Evolutionary conservation across 2,113 vertebrate species (phyloP), one percentile per base, ranked within the genome.

Genomic region (Girardinichthys multiradiatus): DNA sequence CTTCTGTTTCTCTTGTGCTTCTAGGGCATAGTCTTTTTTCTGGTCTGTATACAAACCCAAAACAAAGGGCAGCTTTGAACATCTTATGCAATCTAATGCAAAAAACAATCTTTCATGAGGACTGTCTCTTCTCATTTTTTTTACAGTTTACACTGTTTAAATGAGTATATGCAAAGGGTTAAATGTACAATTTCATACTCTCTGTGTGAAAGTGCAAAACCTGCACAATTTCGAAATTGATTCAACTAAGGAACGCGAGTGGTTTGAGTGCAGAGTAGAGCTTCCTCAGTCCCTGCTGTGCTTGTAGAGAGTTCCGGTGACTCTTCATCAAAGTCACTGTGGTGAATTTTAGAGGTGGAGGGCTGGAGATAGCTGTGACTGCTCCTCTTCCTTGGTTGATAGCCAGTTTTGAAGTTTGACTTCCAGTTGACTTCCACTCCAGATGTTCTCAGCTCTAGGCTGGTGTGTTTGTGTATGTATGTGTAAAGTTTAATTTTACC

Each of bases 381-480:
- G 82, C 45, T 86, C 91, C 79, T 84, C 80, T 76, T 71, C 74
- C 72, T 84, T 89, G 83, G 81, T 81, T 76, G 57, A 60, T 42
- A 0, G 82, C 82, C 86, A 92, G 85, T 67, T 72, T 82, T 82
- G 77, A 75, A 69, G 72, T 87, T 88, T 91, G 92, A 91, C 91
- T 91, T 90, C 90, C 83, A 84, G 51, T 88, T 64, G 87, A 91
- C 88, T 91, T 90, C 76, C 74, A 76, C 71, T 91, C 90, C 94
- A 94, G 93, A 93, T 94, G 93, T 94, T 94, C 83, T 64, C 76
- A 61, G 77, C 59, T 81, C 72, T 68, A 66, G 29, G 77, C 58
- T 72, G 62, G 70, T 79, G 70, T 77, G 77, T 77, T 64, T 78
- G 60, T 76, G 64, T 65, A 60, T 73, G 76, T 72, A 1, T 62